A percentile compares a stretch with the other conserved stretches of the same genome.
Conservation (phyloP, 92 coral and sea anemone genomes). For the Phenganax subtilis region DNA sequence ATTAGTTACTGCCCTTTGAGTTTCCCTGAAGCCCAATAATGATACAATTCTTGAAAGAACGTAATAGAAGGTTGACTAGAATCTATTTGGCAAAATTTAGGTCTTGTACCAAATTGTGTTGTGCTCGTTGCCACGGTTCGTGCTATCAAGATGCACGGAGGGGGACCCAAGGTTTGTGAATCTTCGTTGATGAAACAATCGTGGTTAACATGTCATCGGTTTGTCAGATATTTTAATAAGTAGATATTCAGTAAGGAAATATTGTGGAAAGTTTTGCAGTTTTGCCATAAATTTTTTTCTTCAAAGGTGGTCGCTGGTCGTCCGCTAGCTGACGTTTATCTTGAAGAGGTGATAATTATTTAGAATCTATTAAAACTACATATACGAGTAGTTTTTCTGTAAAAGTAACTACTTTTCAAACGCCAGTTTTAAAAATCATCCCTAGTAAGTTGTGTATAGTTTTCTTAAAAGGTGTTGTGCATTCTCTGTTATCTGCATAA, state of each 20-base stretch:
- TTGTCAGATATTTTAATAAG: background rate
- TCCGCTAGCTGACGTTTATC: slow-evolving; percentile 68
- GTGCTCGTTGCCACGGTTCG: slow-evolving; percentile 91
- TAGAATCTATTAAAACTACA: background rate
- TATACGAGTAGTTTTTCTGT: background rate
- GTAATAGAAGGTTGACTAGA: background rate
- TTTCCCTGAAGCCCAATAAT: no score
- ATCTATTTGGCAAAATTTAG: slow-evolving; percentile 40
- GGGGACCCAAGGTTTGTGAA: slow-evolving; percentile 86
- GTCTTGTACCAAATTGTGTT: slow-evolving; percentile 88
- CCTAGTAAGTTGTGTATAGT: background rate
- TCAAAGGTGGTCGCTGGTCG: slow-evolving; percentile 92
- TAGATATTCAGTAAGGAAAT: background rate
- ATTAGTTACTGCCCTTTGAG: background rate
- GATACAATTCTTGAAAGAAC: no score
- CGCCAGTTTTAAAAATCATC: no score
- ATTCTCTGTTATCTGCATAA: background rate
- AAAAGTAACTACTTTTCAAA: background rate
- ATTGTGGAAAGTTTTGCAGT: no score
- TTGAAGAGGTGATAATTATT: slow-evolving; percentile 59
- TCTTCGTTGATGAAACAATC: no score
- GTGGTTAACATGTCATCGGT: no score
- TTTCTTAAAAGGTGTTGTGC: background rate
- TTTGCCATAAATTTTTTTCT: no score
- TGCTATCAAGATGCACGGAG: slow-evolving; percentile 97